Base-by-base conservation (phyloP, 2,797 vertebrate genomes). In the Lacerta agilis region DNA sequence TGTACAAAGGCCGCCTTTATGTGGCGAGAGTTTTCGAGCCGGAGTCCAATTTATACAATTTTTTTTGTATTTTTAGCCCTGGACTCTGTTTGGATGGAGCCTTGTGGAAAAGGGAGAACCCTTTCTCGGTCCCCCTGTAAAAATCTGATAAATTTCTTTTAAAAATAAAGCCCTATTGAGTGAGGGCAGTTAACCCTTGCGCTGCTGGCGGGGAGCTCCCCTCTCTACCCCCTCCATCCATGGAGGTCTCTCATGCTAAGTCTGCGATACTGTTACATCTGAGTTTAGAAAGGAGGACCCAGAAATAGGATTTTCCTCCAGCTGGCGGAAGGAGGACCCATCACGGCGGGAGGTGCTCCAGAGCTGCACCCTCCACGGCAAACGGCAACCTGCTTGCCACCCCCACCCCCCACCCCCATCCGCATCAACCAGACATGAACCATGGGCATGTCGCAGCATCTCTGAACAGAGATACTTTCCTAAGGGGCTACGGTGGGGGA, bases 1-100 rank as follows among this genome's bases (percentile, higher is more conserved):
- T 93, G 97, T 96, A 99, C 98, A 99, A 99, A 99, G 98, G 97
- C 94, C 96, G 98, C 98, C 98, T 99, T 99, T 98, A 99, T 98
- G 98, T 97, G 98, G 96, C 90, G 71, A 75, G 95, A 92, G 97
- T 97, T 97, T 97, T 97, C 96, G 94, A 97, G 97, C 95, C 93
- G 13, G 96, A 97, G 98, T 98, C 98, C 98, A 98, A 98, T 98
- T 98, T 98, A 98, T 98, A 98, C 98, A 98, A 97, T 97, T 2
- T 97, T 96, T 96, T 97, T 97, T 98, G 72, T 89, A 98, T 99
- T 99, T 99, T 99, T 99, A 99, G 98, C 97, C 96, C 96, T 94
- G 96, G 93, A 89, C 95, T 96, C 96, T 97, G 96, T 97, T 97
- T 97, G 97, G 97, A 98, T 94, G 97, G 95, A 92, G 95, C 94